A percentile compares a stretch with the other conserved stretches of the same genome.
Conservation (phyloP, 2,797 vertebrate species). For the Schizothorax lantsangensis region DNA sequence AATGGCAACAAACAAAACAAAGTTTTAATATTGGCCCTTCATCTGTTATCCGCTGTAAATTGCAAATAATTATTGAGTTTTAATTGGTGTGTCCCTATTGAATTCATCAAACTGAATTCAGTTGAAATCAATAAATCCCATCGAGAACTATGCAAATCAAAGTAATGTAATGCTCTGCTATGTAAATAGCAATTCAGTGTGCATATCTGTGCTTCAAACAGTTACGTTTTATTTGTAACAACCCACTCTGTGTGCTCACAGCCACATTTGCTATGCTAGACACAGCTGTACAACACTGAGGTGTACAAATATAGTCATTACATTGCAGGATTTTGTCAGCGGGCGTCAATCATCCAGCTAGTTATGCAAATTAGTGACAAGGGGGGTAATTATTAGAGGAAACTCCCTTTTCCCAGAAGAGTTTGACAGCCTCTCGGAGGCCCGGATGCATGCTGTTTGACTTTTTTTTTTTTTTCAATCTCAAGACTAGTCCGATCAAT, state of each 20-base stretch:
- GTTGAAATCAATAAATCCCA: background rate
- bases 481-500: slow-evolving; percentile 19
- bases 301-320: slow-evolving; percentile 37
- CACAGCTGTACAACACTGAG: slow-evolving; percentile 8
- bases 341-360: slow-evolving; percentile 32
- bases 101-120: background rate
- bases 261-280: slow-evolving; percentile 27
- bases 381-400: slow-evolving; percentile 33
- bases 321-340: slow-evolving; percentile 26
- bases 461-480: background rate
- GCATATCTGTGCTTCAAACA: background rate
- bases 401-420: slow-evolving; percentile 25
- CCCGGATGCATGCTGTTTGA: slow-evolving; percentile 14
- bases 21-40: background rate
- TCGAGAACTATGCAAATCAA: slow-evolving; percentile 12
- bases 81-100: background rate
- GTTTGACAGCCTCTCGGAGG: slow-evolving; percentile 5
- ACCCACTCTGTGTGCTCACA: slow-evolving; percentile 12
- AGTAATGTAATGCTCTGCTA: background rate
- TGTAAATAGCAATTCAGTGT: slow-evolving; percentile 22
- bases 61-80: background rate
- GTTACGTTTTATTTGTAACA: slow-evolving; percentile 21
- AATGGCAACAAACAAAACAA: background rate
- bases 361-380: slow-evolving; percentile 41
- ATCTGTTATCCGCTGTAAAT: background rate